Conservation (phyloP, 2,113 vertebrate genomes). For the human region GRCh38 chr1:208555001-208555500, state of each 20-base stretch:
- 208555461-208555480: neutral
- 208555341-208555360: neutral
- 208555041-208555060: no score
- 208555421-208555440: neutral
- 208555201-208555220: neutral
- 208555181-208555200: neutral
- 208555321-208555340: neutral
- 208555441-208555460: neutral
- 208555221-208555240: neutral
- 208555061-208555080: neutral
- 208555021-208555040: neutral
- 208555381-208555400: neutral
- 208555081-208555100: neutral
- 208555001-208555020: neutral
- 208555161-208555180: neutral
- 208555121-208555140: neutral
- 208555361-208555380: neutral
- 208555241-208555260: neutral
- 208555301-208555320: neutral
- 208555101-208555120: neutral
- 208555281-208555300: neutral
- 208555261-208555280: neutral
- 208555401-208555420: neutral
- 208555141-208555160: neutral
- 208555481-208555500: neutral